Evolutionary conservation across 37 sponge, comb jelly and placozoan species (phyloP).

Genomic region (Spongia lamella): DNA sequence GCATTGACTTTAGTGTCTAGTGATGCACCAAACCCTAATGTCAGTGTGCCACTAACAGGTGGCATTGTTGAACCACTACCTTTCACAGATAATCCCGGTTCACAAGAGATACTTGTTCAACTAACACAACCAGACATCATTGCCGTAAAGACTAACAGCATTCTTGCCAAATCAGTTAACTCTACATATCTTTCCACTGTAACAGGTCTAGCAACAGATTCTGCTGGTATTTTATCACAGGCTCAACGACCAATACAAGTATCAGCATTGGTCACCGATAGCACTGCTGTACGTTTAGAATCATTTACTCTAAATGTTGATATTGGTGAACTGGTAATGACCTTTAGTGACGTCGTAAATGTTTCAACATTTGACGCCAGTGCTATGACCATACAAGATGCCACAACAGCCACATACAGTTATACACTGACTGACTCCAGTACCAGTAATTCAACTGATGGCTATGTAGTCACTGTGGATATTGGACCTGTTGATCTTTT

Average conservation of each 20-base stretch:
- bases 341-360: constrained; percentile 80
- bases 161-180: constrained; percentile 28
- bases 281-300: constrained; percentile 26
- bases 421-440: constrained; percentile 67
- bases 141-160: constrained; percentile 58
- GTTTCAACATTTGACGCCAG: constrained; percentile 59
- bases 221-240: constrained; percentile 12
- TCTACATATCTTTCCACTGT: constrained; percentile 43
- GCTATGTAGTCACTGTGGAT: constrained; percentile 64
- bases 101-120: constrained; percentile 41
- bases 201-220: constrained; percentile 54
- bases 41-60: constrained; percentile 63
- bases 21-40: constrained; percentile 21
- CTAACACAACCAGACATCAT: constrained; percentile 73
- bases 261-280: constrained; percentile 35
- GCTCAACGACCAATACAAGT: constrained; percentile 18
- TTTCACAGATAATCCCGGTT: constrained; percentile 31
- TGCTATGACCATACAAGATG: constrained; percentile 71
- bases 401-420: background rate
- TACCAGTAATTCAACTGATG: constrained; percentile 34
- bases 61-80: constrained; percentile 59
- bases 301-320: constrained; percentile 78
- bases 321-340: constrained; percentile 63
- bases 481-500: constrained; percentile 85
- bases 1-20: constrained; percentile 34